Conservation (phyloP, 2,888 invertebrate species). For the Nemoura dubitans region DNA sequence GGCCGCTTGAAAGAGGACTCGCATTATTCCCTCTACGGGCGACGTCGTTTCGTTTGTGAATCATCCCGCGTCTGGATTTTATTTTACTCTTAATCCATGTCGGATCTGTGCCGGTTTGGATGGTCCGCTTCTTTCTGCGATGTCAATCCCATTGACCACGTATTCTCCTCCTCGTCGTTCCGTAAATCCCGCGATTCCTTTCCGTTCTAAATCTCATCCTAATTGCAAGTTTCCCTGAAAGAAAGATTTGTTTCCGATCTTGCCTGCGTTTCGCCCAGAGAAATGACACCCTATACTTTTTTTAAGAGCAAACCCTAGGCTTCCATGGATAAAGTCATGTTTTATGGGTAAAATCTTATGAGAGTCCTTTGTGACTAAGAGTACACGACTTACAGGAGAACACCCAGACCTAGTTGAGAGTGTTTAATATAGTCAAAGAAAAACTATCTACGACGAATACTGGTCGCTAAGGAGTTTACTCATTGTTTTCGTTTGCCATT, state of each 20-base stretch:
- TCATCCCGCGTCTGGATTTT: constrained; percentile 25
- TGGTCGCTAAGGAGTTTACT: too few species aligned
- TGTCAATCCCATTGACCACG: constrained; percentile 39
- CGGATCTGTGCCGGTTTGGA: background rate
- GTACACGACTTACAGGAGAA: too few species aligned
- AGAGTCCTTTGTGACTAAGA: too few species aligned
- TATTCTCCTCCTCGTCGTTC: background rate
- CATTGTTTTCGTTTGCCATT: background rate
- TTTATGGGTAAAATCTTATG: too few species aligned
- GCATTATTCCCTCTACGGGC: background rate
- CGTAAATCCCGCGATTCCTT: constrained; percentile 34
- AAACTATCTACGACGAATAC: too few species aligned
- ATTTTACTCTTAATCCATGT: background rate
- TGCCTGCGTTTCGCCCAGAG: background rate
- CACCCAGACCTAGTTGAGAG: too few species aligned
- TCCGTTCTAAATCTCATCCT: constrained; percentile 29
- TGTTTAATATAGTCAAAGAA: too few species aligned
- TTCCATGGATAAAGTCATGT: too few species aligned
- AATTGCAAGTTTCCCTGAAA: constrained; percentile 33
- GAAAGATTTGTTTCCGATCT: constrained; percentile 32
- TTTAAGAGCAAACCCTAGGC: too few species aligned
- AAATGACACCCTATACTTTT: background rate
- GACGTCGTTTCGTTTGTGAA: background rate
- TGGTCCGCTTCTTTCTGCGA: background rate
- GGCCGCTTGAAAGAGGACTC: background rate